Evolutionary conservation across 2,113 vertebrate species (phyloP), one percentile per base, ranked within the genome.

Genomic region (Labeo rohita): DNA sequence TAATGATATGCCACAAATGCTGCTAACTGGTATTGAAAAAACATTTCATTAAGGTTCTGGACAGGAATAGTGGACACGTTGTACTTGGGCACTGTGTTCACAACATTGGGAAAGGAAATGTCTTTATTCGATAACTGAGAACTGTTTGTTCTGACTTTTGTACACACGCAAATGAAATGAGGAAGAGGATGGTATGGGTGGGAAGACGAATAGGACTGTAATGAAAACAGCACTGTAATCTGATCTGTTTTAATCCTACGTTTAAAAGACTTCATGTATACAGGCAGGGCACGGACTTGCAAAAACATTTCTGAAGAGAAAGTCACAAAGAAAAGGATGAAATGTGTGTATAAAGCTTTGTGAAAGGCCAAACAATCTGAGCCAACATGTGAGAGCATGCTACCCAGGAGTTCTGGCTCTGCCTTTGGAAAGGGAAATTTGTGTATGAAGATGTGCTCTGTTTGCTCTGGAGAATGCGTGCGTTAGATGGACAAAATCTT

Each of bases 321-420:
- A 50, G 74, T 85, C 49, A 12, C 47, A 0, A 54, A 54, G 36
- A 49, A 66, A n/a, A 54, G 13, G 43, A 80, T 49, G 43, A 11
- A 80, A 34, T 28, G 39, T 56, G 15, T 10, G 43, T 49, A 65
- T 39, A 16, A 18, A 80, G 39, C 3, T 80, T 45, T 63, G 54
- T 23, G 56, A 80, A 63, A 63, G 11, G 78, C 56, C 36, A 80
- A 80, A 80, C 39, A 45, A 63, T 80, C 54, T 7, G 54, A n/a
- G 56, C 7, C 56, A 61, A 61, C 18, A 61, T n/a, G 56, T 61
- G 56, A 61, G 11, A 23, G 77, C 54, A 79, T 2, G 36, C 77
- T 79, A 61, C 54, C 36, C 54, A 49, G 43, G 16, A 49, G 43
- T 49, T 28, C 7, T 80, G 77, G 77, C 77, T 61, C 21, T 43